Evolutionary conservation across 1,140 invertebrate species (phyloP).

Genomic region (Drosophila gunungcola): DNA sequence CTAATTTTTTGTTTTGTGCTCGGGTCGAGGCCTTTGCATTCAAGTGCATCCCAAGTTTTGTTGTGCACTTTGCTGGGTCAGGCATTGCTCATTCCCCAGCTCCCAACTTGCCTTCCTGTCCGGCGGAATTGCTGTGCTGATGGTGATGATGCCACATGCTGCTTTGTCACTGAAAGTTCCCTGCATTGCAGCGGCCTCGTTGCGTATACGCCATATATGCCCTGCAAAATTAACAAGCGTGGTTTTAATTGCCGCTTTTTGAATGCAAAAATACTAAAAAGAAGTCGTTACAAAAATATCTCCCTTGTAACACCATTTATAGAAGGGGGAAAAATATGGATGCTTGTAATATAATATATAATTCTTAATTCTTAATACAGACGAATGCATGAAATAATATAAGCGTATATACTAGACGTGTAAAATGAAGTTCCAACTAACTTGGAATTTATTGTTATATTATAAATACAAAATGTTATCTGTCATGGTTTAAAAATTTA

Average conservation of each 20-base stretch:
- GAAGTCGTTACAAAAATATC: background rate
- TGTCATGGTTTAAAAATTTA: too few species aligned
- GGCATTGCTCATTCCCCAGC: constrained; percentile 1
- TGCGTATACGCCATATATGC: constrained; percentile 57
- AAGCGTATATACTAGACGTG: too few species aligned
- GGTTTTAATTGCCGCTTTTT: constrained; percentile 12
- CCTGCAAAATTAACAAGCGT: constrained; percentile 30
- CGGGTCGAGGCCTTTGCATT: constrained; percentile 39
- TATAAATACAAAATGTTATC: too few species aligned
- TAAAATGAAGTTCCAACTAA: too few species aligned
- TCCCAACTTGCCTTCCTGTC: background rate
- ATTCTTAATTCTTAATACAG: too few species aligned
- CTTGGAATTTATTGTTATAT: too few species aligned
- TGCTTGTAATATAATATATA: too few species aligned
- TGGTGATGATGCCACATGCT: constrained; percentile 55
- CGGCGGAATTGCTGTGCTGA: constrained; percentile 4
- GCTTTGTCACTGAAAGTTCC: constrained; percentile 42
- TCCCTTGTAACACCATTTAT: background rate
- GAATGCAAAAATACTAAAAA: constrained; percentile 10
- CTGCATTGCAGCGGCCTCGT: constrained; percentile 24
- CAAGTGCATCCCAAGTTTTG: constrained; percentile 44
- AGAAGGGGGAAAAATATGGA: too few species aligned
- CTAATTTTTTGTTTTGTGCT: constrained; percentile 49
- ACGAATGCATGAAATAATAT: too few species aligned
- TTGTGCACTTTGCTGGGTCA: constrained; percentile 42